phyloP scores from a whole-genome alignment of 2,888 invertebrate species.

The Alentia gelatinosa region DNA sequence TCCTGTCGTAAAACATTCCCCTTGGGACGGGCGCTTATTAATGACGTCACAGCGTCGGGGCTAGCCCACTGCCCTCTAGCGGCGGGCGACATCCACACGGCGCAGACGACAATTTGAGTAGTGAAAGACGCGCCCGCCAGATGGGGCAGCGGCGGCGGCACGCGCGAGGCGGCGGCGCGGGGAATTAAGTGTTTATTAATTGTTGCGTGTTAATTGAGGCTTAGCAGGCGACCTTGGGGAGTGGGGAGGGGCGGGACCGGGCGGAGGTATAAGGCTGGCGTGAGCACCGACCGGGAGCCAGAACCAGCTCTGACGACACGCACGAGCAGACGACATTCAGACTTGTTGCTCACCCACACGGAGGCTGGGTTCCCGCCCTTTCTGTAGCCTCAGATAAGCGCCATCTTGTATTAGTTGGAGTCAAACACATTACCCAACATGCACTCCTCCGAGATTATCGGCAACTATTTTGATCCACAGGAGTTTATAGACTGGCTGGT shows the following conservation, averaged over 20 bases:
- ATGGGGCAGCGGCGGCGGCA: conserved; percentile 35
- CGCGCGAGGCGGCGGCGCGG: conserved; percentile 10
- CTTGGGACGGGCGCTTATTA: background rate
- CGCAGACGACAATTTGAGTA: background rate
- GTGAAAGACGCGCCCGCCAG: background rate
- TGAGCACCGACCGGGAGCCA: background rate
- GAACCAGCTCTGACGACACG: background rate
- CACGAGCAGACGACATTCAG: background rate
- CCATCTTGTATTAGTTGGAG: too few relatives aligned
- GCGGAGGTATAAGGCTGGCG: background rate
- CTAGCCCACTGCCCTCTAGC: background rate
- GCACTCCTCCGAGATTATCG: background rate
- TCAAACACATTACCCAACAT: background rate
- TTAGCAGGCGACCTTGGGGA: background rate
- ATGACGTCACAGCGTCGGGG: background rate
- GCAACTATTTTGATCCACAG: conserved; percentile 40
- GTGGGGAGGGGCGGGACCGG: background rate
- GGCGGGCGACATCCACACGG: background rate
- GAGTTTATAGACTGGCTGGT: conserved; percentile 41
- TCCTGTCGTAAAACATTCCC: background rate
- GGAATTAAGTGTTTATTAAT: conserved; percentile 50
- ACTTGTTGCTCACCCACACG: background rate
- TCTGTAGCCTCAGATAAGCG: too few relatives aligned
- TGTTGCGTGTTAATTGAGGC: conserved; percentile 10
- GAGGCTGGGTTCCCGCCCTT: background rate